Conservation (phyloP, 2,888 invertebrate species). For the Drosophila mercatorum region DNA sequence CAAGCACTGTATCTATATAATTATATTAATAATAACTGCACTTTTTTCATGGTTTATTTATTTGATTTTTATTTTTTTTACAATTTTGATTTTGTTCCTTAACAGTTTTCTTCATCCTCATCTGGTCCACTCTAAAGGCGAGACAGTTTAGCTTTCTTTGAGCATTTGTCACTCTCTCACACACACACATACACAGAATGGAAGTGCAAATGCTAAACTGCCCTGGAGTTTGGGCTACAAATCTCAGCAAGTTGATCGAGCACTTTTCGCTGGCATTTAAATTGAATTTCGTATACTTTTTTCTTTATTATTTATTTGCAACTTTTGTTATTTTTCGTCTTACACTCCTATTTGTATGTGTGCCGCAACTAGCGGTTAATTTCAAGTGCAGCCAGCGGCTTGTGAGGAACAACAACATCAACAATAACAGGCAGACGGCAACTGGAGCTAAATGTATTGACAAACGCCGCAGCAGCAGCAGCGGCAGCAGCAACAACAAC, state of each 20-base stretch:
- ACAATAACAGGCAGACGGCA: constrained; percentile 28
- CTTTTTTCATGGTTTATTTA: too few relatives aligned
- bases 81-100: neutral
- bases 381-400: constrained; percentile 50
- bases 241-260: constrained; percentile 26
- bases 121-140: constrained; percentile 8
- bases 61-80: neutral
- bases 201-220: constrained; percentile 3
- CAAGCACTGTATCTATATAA: neutral
- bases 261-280: constrained; percentile 39
- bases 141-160: constrained; percentile 2
- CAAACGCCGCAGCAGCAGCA: constrained; percentile 24
- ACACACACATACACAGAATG: constrained; percentile 4
- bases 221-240: constrained; percentile 2
- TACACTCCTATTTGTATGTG: neutral
- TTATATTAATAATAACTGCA: neutral
- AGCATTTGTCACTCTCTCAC: constrained; percentile 13
- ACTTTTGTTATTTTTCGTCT: neutral
- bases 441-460: constrained; percentile 30
- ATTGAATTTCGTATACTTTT: constrained; percentile 15
- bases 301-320: constrained; percentile 11
- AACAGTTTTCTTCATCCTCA: neutral
- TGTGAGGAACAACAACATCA: constrained; percentile 22
- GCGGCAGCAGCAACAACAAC: constrained; percentile 20
- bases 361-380: constrained; percentile 29